These are phyloP conservation scores for Archilochus colubris DNA, from an alignment of 2,113 vertebrate genomes.

Conservation along the genomic window DNA sequence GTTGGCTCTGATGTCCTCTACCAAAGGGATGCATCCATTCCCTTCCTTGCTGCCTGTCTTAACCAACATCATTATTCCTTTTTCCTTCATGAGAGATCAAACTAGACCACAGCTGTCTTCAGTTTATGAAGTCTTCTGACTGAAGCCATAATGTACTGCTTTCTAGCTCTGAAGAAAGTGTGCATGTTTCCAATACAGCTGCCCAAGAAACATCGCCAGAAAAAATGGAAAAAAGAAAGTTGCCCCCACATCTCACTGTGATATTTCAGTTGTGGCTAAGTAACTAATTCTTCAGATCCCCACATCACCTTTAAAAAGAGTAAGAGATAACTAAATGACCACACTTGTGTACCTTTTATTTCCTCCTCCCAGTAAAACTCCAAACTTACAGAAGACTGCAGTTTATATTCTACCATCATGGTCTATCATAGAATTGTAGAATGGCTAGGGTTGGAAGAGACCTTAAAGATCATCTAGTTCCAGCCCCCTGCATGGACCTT, in stretches of 20 bases:
- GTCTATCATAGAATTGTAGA: neutral
- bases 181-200: neutral
- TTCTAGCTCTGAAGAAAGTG: neutral
- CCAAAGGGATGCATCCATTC: neutral
- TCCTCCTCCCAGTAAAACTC: neutral
- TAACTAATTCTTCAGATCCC: neutral
- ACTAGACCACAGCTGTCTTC: neutral
- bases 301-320: neutral
- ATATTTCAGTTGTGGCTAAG: neutral
- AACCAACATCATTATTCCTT: neutral
- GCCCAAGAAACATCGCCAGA: neutral
- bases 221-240: neutral
- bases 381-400: neutral
- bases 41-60: neutral
- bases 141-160: neutral
- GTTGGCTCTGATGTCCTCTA: neutral
- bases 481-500: no score
- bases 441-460: no score
- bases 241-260: neutral
- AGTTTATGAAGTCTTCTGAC: neutral
- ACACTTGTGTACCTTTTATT: neutral
- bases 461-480: no score
- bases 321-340: neutral
- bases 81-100: neutral
- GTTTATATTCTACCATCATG: neutral